Evolutionary conservation across 2,888 invertebrate species (phyloP), one percentile per base, ranked within the genome.

Genomic region (Anarsia innoxiella): DNA sequence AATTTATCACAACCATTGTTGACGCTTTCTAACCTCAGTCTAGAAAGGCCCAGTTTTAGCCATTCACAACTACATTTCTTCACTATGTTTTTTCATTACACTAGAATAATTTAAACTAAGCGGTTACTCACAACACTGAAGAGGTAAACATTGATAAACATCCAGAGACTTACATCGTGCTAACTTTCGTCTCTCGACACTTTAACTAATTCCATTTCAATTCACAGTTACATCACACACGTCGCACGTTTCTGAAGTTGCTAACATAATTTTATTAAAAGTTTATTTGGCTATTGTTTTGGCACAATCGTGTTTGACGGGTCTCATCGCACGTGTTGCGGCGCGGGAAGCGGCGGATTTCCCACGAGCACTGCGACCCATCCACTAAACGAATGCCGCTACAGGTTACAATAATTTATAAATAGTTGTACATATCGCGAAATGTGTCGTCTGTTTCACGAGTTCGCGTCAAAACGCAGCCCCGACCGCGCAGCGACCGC

Each of bases 61-160:
- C 53, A 68, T 73, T 71, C 71, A 73, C 74, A 47, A 57, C 63
- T 61, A 45, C 56, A 41, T 48, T 41, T 47, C 49, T 51, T 42
- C 40, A 43, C 42, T 31, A 37, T 43, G 54, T 44, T 51, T 44
- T 54, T 49, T 45, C n/a, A n/a, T n/a, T 37, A 40, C 51, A 51
- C 51, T 51, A 51, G 51, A 62, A 62, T 68, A 66, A 62, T 57
- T 64, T 49, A 52, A 62, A 61, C 61, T 74, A 71, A 61, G 41
- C 45, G 58, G n/a, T 64, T 69, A 75, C 74, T 83, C 83, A 83
- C 83, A 84, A 84, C 84, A 83, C 84, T 66, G 66, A 67, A 79
- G 84, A 84, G 82, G 82, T 84, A 83, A 79, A 79, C 80, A 82
- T 77, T 78, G 63, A 64, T 53, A 53, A n/a, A 59, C 54, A 59